Base-by-base conservation (phyloP, 2,888 invertebrate genomes). In the Thereva nobilitata region DNA sequence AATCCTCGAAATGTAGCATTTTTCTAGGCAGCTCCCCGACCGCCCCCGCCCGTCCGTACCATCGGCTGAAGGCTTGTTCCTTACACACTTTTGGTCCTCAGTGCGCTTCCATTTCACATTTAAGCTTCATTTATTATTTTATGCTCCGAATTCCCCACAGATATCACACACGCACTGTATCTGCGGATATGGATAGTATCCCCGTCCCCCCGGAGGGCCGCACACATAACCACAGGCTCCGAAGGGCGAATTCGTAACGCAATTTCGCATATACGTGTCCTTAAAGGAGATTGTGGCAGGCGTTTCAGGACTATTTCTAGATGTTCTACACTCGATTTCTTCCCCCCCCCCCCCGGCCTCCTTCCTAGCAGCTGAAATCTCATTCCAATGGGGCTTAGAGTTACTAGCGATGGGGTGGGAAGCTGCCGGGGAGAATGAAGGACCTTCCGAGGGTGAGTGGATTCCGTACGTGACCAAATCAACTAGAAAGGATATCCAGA, bases 81-180 rank as follows among this genome's bases (percentile, higher is more conserved):
- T 38, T 23, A 23, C 50, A 40, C 42, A 50, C 41, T 50, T 34
- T 50, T 56, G 55, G 53, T 53, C 64, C 40, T 55, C 35, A 40
- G 63, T 63, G 56, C 64, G 35, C 45, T 66, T 66, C 68, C 66
- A 63, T 68, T 63, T 66, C 61, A 61, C 61, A 68, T 66, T 68
- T 68, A 68, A 63, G 68, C 68, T 66, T 68, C 66, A 68, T 68
- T 68, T 68, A 68, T 68, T 68, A 68, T 68, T 68, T 68, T 68
- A 68, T 68, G 68, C 66, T 38, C 52, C 52, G 66, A 68, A 68
- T 66, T 65, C 68, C 66, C 68, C 41, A 47, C 55, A 66, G 65
- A 50, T 23, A 44, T 40, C 47, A 45, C 66, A 63, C 54, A 47
- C 59, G 61, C 61, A 61, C 61, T 55, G 55, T 61, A 50, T 61